Percentiles rank a stretch among this genome's conserved stretches.
Conservation (phyloP, 53 echinoderm and acorn worm genomes). For the Paelopatides confundens region DNA sequence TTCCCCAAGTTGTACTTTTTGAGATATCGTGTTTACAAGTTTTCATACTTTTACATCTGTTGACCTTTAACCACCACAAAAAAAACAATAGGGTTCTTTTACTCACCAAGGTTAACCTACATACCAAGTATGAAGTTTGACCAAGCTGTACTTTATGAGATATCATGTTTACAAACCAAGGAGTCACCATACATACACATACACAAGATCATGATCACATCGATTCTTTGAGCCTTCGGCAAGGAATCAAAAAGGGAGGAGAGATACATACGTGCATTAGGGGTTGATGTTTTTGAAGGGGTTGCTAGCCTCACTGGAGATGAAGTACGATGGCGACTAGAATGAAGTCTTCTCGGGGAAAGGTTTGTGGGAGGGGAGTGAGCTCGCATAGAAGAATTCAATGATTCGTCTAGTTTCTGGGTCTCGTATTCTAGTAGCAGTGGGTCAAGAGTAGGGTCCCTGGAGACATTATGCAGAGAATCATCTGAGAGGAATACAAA, state of each 20-base stretch:
- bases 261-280: slow-evolving; percentile 69
- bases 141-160: no score
- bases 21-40: no score
- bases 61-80: background rate
- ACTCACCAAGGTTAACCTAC: background rate
- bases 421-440: slow-evolving; percentile 96
- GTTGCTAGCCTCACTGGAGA: slow-evolving; percentile 83
- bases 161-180: no score
- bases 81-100: background rate
- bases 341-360: slow-evolving; percentile 64
- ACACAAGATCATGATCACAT: no score
- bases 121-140: background rate
- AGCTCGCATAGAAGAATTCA: slow-evolving; percentile 66
- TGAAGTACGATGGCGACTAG: slow-evolving; percentile 82
- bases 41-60: no score
- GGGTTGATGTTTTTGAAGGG: slow-evolving; percentile 84
- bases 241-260: background rate
- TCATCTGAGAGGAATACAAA: slow-evolving; percentile 65
- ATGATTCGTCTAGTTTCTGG: slow-evolving; percentile 92
- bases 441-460: slow-evolving; percentile 92
- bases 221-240: no score
- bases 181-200: no score
- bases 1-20: no score
- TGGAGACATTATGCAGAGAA: slow-evolving; percentile 86
- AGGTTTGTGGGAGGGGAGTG: slow-evolving; percentile 81